phyloP scores from a whole-genome alignment of 2,797 vertebrate genomes.

The Phalloptychus januarius region DNA sequence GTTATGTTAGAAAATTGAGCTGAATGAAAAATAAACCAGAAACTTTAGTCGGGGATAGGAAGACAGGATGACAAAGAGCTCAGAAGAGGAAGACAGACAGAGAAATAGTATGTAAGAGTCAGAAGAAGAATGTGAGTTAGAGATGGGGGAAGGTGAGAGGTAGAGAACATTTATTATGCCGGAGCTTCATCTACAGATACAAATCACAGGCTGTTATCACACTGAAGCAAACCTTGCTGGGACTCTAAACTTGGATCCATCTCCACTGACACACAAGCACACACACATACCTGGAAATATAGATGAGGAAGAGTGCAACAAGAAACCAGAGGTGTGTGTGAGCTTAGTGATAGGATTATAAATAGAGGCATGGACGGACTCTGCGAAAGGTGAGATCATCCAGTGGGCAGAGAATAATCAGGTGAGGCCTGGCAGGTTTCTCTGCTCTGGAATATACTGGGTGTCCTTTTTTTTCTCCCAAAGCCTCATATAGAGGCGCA shows the following conservation, averaged over 20 bases:
- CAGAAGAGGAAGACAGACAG: constrained; percentile 41
- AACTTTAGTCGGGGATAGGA: constrained; percentile 26
- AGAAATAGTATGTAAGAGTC: constrained; percentile 45
- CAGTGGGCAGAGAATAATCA: constrained; percentile 63
- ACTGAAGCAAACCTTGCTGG: constrained; percentile 80
- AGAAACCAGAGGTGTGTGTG: constrained; percentile 29
- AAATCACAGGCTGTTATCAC: constrained; percentile 80
- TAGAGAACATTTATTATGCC: constrained; percentile 69
- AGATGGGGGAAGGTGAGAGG: constrained; percentile 64
- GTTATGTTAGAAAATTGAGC: not conserved
- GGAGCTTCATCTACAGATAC: constrained; percentile 74
- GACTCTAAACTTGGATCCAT: constrained; percentile 84
- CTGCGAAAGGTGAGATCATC: constrained; percentile 74
- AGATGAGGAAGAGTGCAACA: constrained; percentile 12
- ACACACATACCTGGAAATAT: constrained; percentile 15
- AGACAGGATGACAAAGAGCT: constrained; percentile 37
- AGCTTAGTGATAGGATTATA: constrained; percentile 76
- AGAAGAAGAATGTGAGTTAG: constrained; percentile 43
- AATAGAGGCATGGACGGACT: constrained; percentile 69
- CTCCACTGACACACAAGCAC: constrained; percentile 51
- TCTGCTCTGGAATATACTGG: constrained; percentile 38
- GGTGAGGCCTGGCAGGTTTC: constrained; percentile 56
- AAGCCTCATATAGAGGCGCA: not conserved
- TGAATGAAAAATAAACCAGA: constrained; percentile 19
- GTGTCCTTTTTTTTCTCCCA: constrained; percentile 11